Percentiles rank a stretch among this genome's conserved stretches.
Conservation (phyloP, 2,888 invertebrate genomes). For the Masnerella sp. region DNA sequence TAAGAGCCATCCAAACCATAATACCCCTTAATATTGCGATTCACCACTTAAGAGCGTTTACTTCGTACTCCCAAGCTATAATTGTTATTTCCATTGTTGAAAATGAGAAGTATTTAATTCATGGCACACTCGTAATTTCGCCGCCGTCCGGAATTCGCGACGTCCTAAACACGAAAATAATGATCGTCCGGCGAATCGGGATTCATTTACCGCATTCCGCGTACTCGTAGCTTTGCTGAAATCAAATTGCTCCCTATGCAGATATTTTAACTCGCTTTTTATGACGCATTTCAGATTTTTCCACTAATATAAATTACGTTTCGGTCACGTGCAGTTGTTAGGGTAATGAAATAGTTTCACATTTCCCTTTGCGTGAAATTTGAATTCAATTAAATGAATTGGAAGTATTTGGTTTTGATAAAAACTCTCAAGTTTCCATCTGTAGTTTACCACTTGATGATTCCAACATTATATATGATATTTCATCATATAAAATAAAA, state of each 20-base stretch:
- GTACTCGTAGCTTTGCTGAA: constrained; percentile 2
- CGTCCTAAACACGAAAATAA: constrained; percentile 40
- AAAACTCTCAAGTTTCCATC: no score
- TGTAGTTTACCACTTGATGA: no score
- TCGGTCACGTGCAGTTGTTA: neutral
- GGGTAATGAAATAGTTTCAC: neutral
- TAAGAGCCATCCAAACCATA: neutral
- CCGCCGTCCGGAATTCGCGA: constrained; percentile 28
- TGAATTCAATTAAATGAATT: neutral
- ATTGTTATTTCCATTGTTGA: constrained; percentile 46
- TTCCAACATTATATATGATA: no score
- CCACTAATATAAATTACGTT: neutral
- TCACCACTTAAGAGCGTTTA: constrained; percentile 31
- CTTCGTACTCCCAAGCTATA: constrained; percentile 29
- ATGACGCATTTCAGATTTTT: constrained; percentile 10
- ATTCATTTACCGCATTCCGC: constrained; percentile 26
- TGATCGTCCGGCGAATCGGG: constrained; percentile 34
- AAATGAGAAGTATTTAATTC: constrained; percentile 52
- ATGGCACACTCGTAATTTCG: constrained; percentile 43
- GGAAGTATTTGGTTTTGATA: no score
- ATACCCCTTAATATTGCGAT: constrained; percentile 30
- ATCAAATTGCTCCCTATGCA: constrained; percentile 20
- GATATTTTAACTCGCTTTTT: constrained; percentile 17
- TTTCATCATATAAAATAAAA: no score
- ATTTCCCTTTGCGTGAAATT: neutral